phyloP scores from a whole-genome alignment of 2,797 vertebrate species.

The Lepilemur septentrionalis region DNA sequence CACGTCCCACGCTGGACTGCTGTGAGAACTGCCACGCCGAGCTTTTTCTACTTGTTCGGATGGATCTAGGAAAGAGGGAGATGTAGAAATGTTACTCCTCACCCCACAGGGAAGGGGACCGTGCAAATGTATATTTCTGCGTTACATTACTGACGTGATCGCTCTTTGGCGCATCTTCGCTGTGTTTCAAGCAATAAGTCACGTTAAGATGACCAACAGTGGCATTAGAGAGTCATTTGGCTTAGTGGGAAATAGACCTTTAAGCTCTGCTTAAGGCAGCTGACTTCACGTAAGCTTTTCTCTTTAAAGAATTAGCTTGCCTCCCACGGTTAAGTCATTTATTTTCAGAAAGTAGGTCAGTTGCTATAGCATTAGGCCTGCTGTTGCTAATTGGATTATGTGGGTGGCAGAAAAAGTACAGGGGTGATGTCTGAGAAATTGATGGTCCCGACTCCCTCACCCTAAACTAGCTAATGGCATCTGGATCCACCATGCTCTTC shows the following conservation, averaged over 20 bases:
- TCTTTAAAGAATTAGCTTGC: slow-evolving; percentile 50
- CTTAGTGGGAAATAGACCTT: slow-evolving; percentile 53
- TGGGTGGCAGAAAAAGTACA: not conserved
- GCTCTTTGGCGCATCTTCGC: not conserved
- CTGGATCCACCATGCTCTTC: not conserved
- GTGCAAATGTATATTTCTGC: not conserved
- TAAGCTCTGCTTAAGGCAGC: slow-evolving; percentile 34
- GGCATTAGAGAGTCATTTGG: slow-evolving; percentile 38
- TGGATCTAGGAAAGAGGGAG: not conserved
- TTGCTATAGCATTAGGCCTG: slow-evolving; percentile 30
- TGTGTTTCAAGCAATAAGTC: slow-evolving; percentile 16
- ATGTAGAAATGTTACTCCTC: not conserved
- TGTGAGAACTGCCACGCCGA: too few species aligned
- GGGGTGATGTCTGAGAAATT: slow-evolving; percentile 5
- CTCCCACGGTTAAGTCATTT: slow-evolving; percentile 60
- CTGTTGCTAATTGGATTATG: slow-evolving; percentile 55
- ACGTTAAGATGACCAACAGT: slow-evolving; percentile 16
- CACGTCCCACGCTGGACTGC: not conserved
- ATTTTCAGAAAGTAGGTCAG: slow-evolving; percentile 71
- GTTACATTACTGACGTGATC: not conserved
- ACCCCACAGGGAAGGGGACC: not conserved
- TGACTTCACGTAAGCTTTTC: slow-evolving; percentile 55
- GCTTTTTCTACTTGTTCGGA: not conserved
- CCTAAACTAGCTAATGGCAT: not conserved
- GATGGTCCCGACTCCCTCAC: not conserved